Conservation (phyloP, 2,113 vertebrate genomes). For the Semicossyphus pulcher region DNA sequence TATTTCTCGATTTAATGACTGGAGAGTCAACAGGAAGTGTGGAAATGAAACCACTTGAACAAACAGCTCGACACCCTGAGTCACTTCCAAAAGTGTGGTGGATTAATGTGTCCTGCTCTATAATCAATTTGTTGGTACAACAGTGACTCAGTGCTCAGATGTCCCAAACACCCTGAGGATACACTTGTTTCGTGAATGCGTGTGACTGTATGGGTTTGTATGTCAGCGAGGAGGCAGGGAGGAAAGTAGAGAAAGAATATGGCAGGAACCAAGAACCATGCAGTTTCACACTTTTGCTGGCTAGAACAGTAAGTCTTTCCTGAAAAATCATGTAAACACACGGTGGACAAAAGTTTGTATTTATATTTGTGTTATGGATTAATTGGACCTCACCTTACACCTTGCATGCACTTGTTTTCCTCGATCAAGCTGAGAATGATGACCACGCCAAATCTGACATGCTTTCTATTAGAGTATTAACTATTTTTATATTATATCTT, state of each 20-base stretch:
- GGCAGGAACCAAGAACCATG: no score
- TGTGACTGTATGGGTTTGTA: not conserved
- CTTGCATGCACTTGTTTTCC: no score
- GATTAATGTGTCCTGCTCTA: slow-evolving; percentile 27
- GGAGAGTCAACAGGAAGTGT: slow-evolving; percentile 18
- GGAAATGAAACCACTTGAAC: not conserved
- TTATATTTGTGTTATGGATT: no score
- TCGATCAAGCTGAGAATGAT: not conserved
- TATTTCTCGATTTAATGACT: slow-evolving; percentile 14
- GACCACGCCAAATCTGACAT: not conserved
- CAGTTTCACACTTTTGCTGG: no score
- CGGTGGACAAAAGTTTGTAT: no score
- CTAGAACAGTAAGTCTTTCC: no score
- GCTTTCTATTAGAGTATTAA: not conserved
- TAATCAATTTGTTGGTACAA: slow-evolving; percentile 33
- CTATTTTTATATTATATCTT: no score
- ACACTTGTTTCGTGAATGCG: not conserved
- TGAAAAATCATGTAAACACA: no score
- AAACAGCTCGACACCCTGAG: slow-evolving; percentile 17
- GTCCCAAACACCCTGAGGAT: not conserved
- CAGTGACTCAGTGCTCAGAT: slow-evolving; percentile 44
- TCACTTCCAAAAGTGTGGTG: slow-evolving; percentile 31
- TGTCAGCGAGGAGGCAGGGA: not conserved
- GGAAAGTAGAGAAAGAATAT: not conserved
- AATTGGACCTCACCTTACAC: no score